phyloP scores from a whole-genome alignment of 2,113 vertebrate species.

The Oxyruncus cristatus region DNA sequence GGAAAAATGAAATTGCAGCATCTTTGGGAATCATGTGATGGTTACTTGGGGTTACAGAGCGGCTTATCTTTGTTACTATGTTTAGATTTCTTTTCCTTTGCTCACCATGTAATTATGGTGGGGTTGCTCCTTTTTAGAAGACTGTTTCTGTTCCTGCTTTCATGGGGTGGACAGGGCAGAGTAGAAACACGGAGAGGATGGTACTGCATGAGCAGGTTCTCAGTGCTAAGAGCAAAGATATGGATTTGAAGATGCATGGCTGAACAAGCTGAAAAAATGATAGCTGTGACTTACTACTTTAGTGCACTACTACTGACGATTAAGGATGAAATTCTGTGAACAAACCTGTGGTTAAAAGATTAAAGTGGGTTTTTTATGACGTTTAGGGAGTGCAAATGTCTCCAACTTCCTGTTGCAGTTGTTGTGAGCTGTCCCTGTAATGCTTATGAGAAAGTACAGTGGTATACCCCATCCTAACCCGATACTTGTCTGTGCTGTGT shows the following conservation, averaged over 20 bases:
- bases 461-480: neutral
- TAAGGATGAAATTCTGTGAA: neutral
- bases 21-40: neutral
- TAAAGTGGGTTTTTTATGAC: neutral
- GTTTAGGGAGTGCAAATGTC: neutral
- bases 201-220: neutral
- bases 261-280: neutral
- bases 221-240: fast-evolving
- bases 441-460: neutral
- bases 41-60: neutral
- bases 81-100: neutral
- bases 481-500: neutral
- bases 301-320: neutral
- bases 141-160: neutral
- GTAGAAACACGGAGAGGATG: neutral
- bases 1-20: neutral
- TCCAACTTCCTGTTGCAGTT: neutral
- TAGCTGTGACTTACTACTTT: fast-evolving
- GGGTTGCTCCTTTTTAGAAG: neutral
- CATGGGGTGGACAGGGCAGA: neutral
- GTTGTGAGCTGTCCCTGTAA: neutral
- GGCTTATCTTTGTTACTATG: neutral
- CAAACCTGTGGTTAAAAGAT: neutral
- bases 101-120: neutral
- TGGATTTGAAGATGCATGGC: neutral